A percentile compares a stretch with the other conserved stretches of the same genome.
These are phyloP conservation scores for Diprion similis DNA, from an alignment of 1,140 invertebrate species.

Conservation along the genomic window DNA sequence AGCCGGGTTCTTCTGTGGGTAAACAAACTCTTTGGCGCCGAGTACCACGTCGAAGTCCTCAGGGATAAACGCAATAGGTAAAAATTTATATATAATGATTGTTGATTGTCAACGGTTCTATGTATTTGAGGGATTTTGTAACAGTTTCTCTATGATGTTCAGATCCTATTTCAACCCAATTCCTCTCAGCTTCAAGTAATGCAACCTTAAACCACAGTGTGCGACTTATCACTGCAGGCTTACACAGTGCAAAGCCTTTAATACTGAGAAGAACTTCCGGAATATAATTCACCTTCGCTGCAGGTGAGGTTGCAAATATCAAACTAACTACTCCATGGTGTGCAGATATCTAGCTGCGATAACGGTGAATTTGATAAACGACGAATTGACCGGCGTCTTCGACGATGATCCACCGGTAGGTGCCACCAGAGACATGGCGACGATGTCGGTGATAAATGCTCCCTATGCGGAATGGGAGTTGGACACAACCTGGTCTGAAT, in stretches of 20 bases:
- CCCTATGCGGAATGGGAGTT: slow-evolving; percentile 34
- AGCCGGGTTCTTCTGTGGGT: slow-evolving; percentile 31
- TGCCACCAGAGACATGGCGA: slow-evolving; percentile 24
- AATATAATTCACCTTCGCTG: too few species aligned
- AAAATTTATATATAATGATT: too few species aligned
- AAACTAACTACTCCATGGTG: background rate
- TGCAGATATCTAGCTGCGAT: slow-evolving; percentile 34
- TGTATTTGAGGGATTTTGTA: too few species aligned
- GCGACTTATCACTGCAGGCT: too few species aligned
- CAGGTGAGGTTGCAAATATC: too few species aligned
- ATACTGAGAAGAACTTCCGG: too few species aligned
- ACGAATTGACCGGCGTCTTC: slow-evolving; percentile 36
- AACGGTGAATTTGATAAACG: slow-evolving; percentile 36
- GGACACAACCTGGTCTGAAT: slow-evolving; percentile 38
- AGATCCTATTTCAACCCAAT: too few species aligned
- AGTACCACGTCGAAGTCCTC: slow-evolving; percentile 37
- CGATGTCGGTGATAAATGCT: slow-evolving; percentile 19
- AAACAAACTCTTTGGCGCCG: slow-evolving; percentile 35
- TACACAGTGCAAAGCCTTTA: too few species aligned
- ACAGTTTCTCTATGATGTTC: too few species aligned
- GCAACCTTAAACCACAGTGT: background rate
- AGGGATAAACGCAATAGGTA: slow-evolving; percentile 39
- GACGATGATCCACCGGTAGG: slow-evolving; percentile 29
- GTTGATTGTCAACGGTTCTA: too few species aligned
- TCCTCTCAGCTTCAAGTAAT: background rate